Conservation (phyloP, 92 coral and sea anemone species). For the Zoanthus gigantus region DNA sequence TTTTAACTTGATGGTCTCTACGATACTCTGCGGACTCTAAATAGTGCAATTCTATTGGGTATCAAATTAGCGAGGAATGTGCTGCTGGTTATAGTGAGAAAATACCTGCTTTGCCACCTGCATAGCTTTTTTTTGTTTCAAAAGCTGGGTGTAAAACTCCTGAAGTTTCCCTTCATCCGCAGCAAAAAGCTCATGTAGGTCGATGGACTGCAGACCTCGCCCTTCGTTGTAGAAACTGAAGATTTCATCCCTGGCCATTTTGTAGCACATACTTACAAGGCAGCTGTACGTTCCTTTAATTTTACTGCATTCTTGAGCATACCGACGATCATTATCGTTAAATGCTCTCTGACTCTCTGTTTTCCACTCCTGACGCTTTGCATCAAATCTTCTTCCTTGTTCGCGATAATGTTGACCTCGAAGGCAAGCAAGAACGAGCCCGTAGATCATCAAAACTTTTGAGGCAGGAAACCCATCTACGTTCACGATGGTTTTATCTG, state of each 20-base stretch:
- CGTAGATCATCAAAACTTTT: conserved; percentile 27
- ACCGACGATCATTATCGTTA: not conserved
- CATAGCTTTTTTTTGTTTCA: not conserved
- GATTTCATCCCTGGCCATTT: conserved; percentile 57
- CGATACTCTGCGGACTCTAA: no score
- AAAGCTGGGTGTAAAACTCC: not conserved
- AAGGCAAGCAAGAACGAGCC: conserved; percentile 38
- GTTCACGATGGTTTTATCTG: not conserved
- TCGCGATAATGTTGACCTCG: conserved; percentile 59
- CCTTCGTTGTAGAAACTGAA: conserved; percentile 48
- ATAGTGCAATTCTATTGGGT: no score
- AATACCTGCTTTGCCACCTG: not conserved
- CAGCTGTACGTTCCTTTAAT: conserved; percentile 48
- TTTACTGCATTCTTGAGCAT: conserved; percentile 27
- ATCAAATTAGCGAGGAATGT: no score
- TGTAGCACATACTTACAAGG: conserved; percentile 37
- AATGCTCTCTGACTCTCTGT: conserved; percentile 9
- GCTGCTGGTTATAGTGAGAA: not conserved
- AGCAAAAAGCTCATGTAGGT: conserved; percentile 60
- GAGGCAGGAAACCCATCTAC: conserved; percentile 1
- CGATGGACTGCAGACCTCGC: conserved; percentile 50
- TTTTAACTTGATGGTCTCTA: no score
- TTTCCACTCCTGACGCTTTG: conserved; percentile 61
- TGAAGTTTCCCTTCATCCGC: conserved; percentile 55
- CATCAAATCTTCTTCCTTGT: conserved; percentile 52